Conservation (phyloP, 2,888 invertebrate species). For the Graphium colonna region DNA sequence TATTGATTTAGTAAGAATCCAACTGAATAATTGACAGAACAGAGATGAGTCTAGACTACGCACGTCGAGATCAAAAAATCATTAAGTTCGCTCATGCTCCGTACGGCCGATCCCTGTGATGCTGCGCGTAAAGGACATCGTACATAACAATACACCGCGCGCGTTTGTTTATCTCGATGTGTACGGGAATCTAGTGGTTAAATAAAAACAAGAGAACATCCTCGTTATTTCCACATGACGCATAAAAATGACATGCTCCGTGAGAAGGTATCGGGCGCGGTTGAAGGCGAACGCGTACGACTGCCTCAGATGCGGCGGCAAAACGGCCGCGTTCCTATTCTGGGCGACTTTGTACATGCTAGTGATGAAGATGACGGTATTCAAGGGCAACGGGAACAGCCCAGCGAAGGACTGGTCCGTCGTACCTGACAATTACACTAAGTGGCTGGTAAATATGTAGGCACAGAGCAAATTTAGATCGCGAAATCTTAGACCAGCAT, state of each 20-base stretch:
- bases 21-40: constrained; percentile 6
- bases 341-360: constrained; percentile 70
- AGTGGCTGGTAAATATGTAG: constrained; percentile 72
- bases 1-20: neutral
- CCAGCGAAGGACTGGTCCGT: constrained; percentile 60
- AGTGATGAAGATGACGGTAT: constrained; percentile 73
- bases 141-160: constrained; percentile 26
- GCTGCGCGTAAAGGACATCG: constrained; percentile 47
- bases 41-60: constrained; percentile 39
- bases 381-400: constrained; percentile 58
- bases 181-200: constrained; percentile 4
- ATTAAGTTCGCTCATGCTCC: constrained; percentile 74
- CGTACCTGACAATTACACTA: constrained; percentile 70
- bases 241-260: constrained; percentile 54
- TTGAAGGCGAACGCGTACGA: constrained; percentile 56
- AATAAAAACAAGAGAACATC: neutral
- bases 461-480: too few relatives aligned
- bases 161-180: constrained; percentile 24
- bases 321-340: constrained; percentile 68
- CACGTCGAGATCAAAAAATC: constrained; percentile 58
- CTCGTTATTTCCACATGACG: constrained; percentile 45
- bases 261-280: constrained; percentile 55
- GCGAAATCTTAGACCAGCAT: too few relatives aligned
- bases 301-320: constrained; percentile 68
- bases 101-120: constrained; percentile 49